Evolutionary conservation across 1,140 invertebrate genomes (phyloP).

Genomic region (Diorhabda carinulata): DNA sequence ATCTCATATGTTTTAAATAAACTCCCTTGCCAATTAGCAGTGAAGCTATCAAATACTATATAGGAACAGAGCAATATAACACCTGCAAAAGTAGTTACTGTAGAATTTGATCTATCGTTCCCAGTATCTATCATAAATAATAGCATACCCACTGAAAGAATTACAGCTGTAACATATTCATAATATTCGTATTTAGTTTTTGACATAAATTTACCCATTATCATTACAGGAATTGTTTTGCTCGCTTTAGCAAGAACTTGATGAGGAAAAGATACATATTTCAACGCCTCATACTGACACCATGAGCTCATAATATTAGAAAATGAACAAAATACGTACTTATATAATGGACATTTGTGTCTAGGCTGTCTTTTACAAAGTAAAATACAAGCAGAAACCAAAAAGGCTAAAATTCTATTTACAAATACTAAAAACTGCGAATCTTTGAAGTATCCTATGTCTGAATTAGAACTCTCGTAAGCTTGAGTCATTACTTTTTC

Average conservation of each 20-base stretch:
- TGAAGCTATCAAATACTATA: slow-evolving; percentile 96
- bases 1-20: slow-evolving; percentile 82
- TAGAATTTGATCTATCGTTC: slow-evolving; percentile 44
- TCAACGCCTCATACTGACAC: slow-evolving; percentile 99
- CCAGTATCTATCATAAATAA: slow-evolving; percentile 79
- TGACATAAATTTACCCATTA: slow-evolving; percentile 94
- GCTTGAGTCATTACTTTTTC: slow-evolving; percentile 88
- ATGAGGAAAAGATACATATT: slow-evolving; percentile 96
- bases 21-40: slow-evolving; percentile 95
- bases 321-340: slow-evolving; percentile 94
- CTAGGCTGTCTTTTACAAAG: slow-evolving; percentile 62
- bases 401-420: slow-evolving; percentile 83
- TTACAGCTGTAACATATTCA: slow-evolving; percentile 86
- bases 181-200: slow-evolving; percentile 84
- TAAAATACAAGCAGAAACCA: slow-evolving; percentile 60
- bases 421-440: slow-evolving; percentile 95
- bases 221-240: slow-evolving; percentile 96
- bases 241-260: slow-evolving; percentile 93
- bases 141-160: slow-evolving; percentile 90
- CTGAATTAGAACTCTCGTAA: slow-evolving; percentile 61
- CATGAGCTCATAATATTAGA: slow-evolving; percentile 98
- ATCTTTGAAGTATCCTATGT: slow-evolving; percentile 74
- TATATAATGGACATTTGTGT: slow-evolving; percentile 85
- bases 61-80: slow-evolving; percentile 83
- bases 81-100: slow-evolving; percentile 80